Evolutionary conservation across 2,888 invertebrate genomes (phyloP).

Genomic region (Ichneumoninae sp.): DNA sequence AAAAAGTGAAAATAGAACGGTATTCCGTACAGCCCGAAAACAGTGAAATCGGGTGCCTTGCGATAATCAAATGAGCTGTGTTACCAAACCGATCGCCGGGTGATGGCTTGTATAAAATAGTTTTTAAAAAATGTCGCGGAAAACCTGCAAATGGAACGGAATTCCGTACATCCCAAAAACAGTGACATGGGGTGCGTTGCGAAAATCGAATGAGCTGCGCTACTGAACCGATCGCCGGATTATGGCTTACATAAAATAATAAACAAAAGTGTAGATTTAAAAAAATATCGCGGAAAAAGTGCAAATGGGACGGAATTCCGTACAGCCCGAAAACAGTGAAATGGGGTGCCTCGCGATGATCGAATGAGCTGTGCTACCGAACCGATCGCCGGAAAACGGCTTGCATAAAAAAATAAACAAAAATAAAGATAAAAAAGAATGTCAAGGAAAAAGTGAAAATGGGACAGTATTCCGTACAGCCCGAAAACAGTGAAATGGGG

Average conservation of each 20-base stretch:
- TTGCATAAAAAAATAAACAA: conserved; percentile 6
- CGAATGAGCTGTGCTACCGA: conserved; percentile 29
- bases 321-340: not conserved
- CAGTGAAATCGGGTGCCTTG: not conserved
- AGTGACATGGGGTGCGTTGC: not conserved
- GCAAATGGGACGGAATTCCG: not conserved
- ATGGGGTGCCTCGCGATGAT: not conserved
- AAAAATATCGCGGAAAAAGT: not conserved
- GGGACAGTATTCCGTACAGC: not conserved
- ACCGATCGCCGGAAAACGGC: conserved; percentile 50
- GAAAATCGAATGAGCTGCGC: not conserved
- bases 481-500: too few species aligned
- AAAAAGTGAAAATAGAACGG: not conserved
- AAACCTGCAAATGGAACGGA: not conserved
- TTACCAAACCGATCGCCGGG: conserved; percentile 53
- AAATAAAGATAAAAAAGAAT: conserved; percentile 4
- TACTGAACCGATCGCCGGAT: conserved; percentile 53
- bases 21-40: not conserved
- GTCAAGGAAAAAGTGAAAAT: not conserved
- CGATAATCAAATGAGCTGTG: not conserved
- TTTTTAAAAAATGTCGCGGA: not conserved
- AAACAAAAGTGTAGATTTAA: not conserved
- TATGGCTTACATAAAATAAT: conserved; percentile 12
- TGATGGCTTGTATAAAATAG: conserved; percentile 17
- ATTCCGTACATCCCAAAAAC: not conserved